A percentile compares a stretch with the other conserved stretches of the same genome.
Conservation (phyloP, 2,888 invertebrate species). For the Tupiocoris notatus region DNA sequence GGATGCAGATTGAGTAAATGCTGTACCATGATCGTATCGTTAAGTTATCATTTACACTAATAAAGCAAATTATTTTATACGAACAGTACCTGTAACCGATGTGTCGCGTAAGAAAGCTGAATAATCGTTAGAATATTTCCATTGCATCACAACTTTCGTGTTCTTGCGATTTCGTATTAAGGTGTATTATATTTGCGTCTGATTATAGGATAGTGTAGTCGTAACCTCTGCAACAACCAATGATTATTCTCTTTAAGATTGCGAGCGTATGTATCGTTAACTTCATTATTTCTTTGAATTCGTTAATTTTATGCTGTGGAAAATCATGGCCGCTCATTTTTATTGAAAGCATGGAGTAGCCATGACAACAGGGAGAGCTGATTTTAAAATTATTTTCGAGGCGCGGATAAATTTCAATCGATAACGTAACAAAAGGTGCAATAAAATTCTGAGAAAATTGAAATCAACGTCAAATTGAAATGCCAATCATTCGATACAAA, state of each 20-base stretch:
- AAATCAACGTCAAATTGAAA: too few relatives aligned
- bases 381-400: too few relatives aligned
- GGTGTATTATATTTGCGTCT: background rate
- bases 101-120: background rate
- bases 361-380: too few relatives aligned
- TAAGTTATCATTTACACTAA: background rate
- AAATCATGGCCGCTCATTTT: background rate
- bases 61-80: background rate
- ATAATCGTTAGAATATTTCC: background rate
- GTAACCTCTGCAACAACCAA: background rate
- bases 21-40: background rate
- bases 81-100: background rate
- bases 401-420: too few relatives aligned
- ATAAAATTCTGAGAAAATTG: too few relatives aligned
- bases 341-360: too few relatives aligned
- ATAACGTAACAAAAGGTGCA: too few relatives aligned
- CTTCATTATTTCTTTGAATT: background rate
- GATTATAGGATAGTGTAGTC: background rate
- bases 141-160: too few relatives aligned
- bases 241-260: background rate
- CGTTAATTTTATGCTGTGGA: background rate
- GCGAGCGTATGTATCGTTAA: background rate
- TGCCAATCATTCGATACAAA: too few relatives aligned
- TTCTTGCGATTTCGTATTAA: too few relatives aligned
- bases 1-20: background rate